Conservation (phyloP, 2,113 vertebrate species). For the Catharus minimus region DNA sequence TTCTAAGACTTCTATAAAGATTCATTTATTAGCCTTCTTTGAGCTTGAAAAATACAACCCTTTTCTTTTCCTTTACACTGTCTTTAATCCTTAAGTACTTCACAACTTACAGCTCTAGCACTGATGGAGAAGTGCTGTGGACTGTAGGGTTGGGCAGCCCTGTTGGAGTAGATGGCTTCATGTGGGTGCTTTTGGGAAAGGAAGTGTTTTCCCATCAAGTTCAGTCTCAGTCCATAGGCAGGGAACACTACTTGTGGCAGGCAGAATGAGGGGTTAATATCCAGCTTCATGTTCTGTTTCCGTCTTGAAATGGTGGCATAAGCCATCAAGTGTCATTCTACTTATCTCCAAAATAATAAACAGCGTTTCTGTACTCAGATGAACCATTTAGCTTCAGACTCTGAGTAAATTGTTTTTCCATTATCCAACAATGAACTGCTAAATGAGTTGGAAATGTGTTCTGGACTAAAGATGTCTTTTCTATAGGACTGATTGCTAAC, state of each 20-base stretch:
- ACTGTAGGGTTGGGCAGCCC: not conserved
- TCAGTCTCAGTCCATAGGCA: not conserved
- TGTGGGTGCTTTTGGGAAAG: not conserved
- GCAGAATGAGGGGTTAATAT: not conserved
- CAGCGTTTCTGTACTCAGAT: not conserved
- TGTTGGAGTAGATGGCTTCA: not conserved
- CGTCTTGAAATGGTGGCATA: not conserved
- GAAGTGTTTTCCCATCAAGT: not conserved
- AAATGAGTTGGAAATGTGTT: conserved; percentile 25
- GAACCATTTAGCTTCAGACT: not conserved
- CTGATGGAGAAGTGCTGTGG: not conserved
- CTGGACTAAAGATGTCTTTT: not conserved
- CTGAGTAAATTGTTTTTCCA: not conserved
- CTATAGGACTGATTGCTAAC: not conserved
- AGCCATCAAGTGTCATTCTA: not conserved
- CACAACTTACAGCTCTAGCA: not conserved
- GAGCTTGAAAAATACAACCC: not conserved
- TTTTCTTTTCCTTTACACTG: not conserved
- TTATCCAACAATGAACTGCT: not conserved
- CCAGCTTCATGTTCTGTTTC: not conserved
- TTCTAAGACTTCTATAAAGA: not conserved
- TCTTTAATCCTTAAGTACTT: not conserved
- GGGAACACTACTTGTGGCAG: fast-evolving
- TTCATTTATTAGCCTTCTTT: not conserved
- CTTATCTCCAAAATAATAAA: not conserved